Base-by-base conservation (phyloP, 2,113 vertebrate species). In the Halcyon senegalensis region DNA sequence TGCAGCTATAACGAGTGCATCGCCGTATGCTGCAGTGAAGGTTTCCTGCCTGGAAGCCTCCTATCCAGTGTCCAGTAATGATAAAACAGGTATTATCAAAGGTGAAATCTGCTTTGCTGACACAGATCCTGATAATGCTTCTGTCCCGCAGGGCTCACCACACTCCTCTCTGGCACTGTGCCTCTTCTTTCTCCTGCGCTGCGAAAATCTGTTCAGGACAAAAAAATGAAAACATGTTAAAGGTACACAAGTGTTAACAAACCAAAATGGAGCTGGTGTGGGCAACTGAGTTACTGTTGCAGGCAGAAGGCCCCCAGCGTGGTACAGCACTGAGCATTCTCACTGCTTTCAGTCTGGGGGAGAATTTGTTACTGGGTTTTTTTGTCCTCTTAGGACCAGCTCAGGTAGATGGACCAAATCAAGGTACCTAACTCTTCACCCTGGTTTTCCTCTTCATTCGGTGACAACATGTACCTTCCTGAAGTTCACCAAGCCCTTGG, bases 101-200 rank as follows among this genome's bases (percentile, higher is more conserved):
- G 60, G 55, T 87, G 74, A 89, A 89, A 84, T 95, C 76, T 87
- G 60, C 92, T 94, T 73, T 93, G 80, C 80, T 93, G 94, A 80
- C 82, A 66, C 44, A 43, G 73, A 90, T 93, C 73, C 73, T 60
- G 39, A 51, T 84, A 56, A 68, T 59, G 66, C 60, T 81, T 19
- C 78, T 84, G 59, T 63, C 69, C 30, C 70, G 58, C 39, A 20
- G 15, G 27, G 43, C 77, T 72, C 19, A 27, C 43, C 81, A n/a
- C 0, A 0, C 50, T 90, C 6, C 39, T 39, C 33, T 39, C 66
- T 89, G 76, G 64, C 66, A 37, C 43, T 30, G 20, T 69, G 72
- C 41, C 56, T 87, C 27, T 31, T 59, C 50, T 7, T 4, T 48
- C 73, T 91, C 41, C 33, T 35, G 17, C 8, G 3, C 39, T 41